Base-by-base conservation (phyloP, 2,797 vertebrate genomes). In the Aratinga solstitialis region DNA sequence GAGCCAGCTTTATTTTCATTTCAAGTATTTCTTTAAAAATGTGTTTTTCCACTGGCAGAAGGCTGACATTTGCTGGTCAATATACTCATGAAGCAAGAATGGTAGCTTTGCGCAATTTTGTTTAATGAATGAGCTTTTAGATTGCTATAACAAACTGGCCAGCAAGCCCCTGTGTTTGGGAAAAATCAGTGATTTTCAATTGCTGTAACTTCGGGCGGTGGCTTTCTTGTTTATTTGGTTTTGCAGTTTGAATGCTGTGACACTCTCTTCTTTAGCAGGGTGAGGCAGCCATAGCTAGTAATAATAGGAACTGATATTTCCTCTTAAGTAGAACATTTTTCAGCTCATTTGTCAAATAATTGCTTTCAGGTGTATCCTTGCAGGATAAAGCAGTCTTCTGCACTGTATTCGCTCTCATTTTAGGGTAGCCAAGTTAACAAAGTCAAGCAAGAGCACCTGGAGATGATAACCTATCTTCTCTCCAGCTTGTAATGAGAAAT, bases 11-110 rank as follows among this genome's bases (percentile, higher is more conserved):
- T 94, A 74, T 93, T 96, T 93, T 93, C 67, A 38, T 40, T 82
- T 94, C 69, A 92, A 71, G 82, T 88, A 48, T 90, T 79, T 89
- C 51, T 88, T 66, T 11, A 94, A 94, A 96, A 93, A 84, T 40
- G 38, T 73, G 13, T 78, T 95, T 96, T 97, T 96, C 94, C 94
- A 84, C 89, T 89, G 94, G 80, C 95, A 94, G 48, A 84, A 88
- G 56, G 42, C 34, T 51, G 47, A 45, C 42, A 65, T 84, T 90
- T 90, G 68, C 88, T 91, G 63, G 90, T 96, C 87, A 90, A 71
- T 93, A 74, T 82, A 51, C 67, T 93, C 88, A 93, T 91, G 79
- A 71, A 89, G 67, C 42, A 96, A 84, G 88, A 94, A 96, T 84
- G 77, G 74, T 63, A 85, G 63, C 7, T 93, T 96, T 96, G 84